These are phyloP conservation scores for Clarias platycephalus DNA, from an alignment of 2,797 vertebrate genomes.

Conservation along the genomic window DNA sequence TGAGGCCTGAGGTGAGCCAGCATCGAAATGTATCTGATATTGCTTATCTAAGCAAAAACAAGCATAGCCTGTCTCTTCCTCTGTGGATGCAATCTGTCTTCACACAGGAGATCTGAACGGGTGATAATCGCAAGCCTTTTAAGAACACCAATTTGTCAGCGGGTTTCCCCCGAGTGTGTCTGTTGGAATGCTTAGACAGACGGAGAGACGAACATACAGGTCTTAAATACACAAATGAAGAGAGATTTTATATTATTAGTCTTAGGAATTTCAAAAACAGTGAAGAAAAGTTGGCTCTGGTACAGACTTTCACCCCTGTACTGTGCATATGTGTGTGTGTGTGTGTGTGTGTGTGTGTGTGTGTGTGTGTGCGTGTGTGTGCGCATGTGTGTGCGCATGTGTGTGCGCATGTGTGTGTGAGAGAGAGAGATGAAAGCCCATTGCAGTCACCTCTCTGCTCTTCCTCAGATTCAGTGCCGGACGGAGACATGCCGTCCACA, in stretches of 20 bases:
- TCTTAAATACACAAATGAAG: not conserved
- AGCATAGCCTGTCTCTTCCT: not conserved
- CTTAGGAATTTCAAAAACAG: not conserved
- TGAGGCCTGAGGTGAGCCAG: not conserved
- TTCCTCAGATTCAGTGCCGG: constrained; percentile 7
- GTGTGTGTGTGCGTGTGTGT: not conserved
- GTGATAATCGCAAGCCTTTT: not conserved
- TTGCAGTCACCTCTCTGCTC: constrained; percentile 7
- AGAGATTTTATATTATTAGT: no score
- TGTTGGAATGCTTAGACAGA: not conserved
- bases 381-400: not conserved
- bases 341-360: not conserved
- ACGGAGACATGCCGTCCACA: constrained; percentile 11
- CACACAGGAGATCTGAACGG: not conserved
- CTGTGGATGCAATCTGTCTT: constrained; percentile 8
- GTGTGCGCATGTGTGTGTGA: not conserved
- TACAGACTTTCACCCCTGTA: not conserved
- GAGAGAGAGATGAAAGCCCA: constrained; percentile 9
- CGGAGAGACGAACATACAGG: not conserved
- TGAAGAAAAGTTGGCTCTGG: not conserved
- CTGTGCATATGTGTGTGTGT: not conserved
- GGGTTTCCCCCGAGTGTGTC: not conserved
- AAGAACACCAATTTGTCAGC: not conserved
- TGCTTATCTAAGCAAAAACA: constrained; percentile 16
- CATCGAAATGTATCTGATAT: constrained; percentile 1